Base-by-base conservation (phyloP, 2,797 vertebrate genomes). In the Pyrocephalus nanus region DNA sequence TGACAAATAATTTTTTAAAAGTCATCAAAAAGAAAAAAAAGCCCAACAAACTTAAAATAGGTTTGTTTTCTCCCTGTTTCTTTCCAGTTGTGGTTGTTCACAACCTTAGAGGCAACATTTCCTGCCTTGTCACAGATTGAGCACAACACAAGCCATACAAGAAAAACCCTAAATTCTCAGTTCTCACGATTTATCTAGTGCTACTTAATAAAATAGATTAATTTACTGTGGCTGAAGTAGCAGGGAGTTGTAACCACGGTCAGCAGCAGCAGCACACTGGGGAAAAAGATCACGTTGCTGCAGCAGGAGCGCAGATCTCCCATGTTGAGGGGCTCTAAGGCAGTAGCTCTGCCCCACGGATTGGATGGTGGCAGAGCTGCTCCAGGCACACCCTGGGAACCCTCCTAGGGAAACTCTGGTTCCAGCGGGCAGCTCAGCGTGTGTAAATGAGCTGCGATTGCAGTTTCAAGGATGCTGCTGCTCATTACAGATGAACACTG, bases 391-490 rank as follows among this genome's bases (percentile, higher is more conserved):
- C 40, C 40, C 40, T 42, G 66, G 6, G n/a, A 58, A n/a, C 67
- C 64, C 54, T 69, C 74, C 23, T 71, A 8, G 50, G 20, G 34
- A 62, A 54, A 12, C 18, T 20, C 9, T 6, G 10, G 47, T 60
- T 71, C 47, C 25, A 2, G 0, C 19, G 69, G 30, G 13, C 40
- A 77, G 38, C 48, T 58, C 0, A 0, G 19, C 17, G 6, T 4
- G 26, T 10, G 12, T 22, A 32, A 40, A 22, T 36, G 12, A 65
- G 20, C 29, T 64, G 53, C 42, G 53, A 54, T 3, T 54, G 57
- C 4, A 14, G 4, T 53, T 65, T 43, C 48, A 61, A 30, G 64
- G 25, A 11, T 69, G 12, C 30, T 91, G 73, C 25, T 42, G 48
- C 6, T 91, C 60, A 85, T 69, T 15, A 5, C 22, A 64, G 21